Evolutionary conservation across 2,888 invertebrate species (phyloP), one percentile per base, ranked within the genome.

Genomic region (Frankliniella intonsa): DNA sequence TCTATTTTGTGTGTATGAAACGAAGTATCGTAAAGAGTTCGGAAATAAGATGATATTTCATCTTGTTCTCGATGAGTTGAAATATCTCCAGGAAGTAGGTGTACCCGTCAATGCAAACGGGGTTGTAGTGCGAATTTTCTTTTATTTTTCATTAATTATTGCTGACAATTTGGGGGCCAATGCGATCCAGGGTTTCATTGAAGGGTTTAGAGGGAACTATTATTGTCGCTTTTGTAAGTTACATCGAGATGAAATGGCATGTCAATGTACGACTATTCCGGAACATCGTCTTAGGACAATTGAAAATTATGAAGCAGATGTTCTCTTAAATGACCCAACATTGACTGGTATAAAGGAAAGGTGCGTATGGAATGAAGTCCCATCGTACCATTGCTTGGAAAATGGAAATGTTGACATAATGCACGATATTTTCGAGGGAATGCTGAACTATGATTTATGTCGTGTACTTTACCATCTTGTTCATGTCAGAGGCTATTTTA

Each of bases 91-190:
- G 38, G 76, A 50, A 38, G 51, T 80, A 80, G 84, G 84, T 25
- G 82, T 84, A 81, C 65, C 62, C 50, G 81, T 85, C 25, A 82
- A 79, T 50, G 25, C n/a, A 27, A 81, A 81, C 50, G 83, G 83
- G 27, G 38, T 62, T 55, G 17, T 22, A 25, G 80, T 80, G 82
- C 80, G 3, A 50, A 62, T 84, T 22, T 83, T 84, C 81, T 86
- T 85, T 84, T 76, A 79, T 69, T 80, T 85, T 49, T 80, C 84
- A 79, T 80, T 82, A 80, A 84, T 86, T 22, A 82, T 84, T 80
- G 86, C 86, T 14, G 86, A 86, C 83, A 86, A 86, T 80, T 84
- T 86, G 82, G 86, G 86, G 8, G 62, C 85, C n/a, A 85, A 86
- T 82, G 83, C 84, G n/a, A 84, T 86, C 79, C 84, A 85, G 50